Evolutionary conservation across 1,140 invertebrate genomes (phyloP).

Genomic region (Hyles vespertilio): DNA sequence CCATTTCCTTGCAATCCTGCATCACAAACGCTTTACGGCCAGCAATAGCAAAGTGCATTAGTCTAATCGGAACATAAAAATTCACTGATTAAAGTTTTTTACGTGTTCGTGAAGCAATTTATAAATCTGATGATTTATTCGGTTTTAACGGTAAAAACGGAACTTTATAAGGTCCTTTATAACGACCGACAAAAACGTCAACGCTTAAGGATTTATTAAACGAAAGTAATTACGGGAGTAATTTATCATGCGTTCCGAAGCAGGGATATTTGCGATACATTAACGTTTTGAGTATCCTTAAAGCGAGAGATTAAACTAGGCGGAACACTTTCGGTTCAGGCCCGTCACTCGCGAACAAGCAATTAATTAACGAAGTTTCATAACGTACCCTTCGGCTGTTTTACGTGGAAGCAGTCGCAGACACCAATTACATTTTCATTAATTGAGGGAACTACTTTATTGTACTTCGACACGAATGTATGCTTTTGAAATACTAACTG

Average conservation of each 20-base stretch:
- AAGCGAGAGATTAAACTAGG: slow-evolving; percentile 21
- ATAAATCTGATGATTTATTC: neutral
- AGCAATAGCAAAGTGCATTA: slow-evolving; percentile 5
- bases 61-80: neutral
- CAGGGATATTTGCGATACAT: slow-evolving; percentile 24
- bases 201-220: slow-evolving; percentile 15
- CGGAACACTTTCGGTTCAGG: slow-evolving; percentile 33
- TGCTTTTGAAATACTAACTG: no score
- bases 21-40: slow-evolving; percentile 11
- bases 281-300: slow-evolving; percentile 7
- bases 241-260: slow-evolving; percentile 28
- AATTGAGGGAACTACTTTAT: slow-evolving; percentile 1
- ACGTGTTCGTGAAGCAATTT: slow-evolving; percentile 6
- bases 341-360: slow-evolving; percentile 14
- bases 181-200: neutral
- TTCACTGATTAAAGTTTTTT: slow-evolving; percentile 4
- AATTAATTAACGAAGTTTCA: slow-evolving; percentile 39
- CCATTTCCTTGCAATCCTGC: slow-evolving; percentile 9
- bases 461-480: slow-evolving; percentile 3
- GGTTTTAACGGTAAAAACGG: no score
- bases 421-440: slow-evolving; percentile 14
- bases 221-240: slow-evolving; percentile 19
- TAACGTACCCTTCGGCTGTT: slow-evolving; percentile 14
- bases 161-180: no score
- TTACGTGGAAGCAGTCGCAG: neutral